These are phyloP conservation scores for Caradrina kadenii DNA, from an alignment of 2,888 invertebrate species.

Conservation along the genomic window DNA sequence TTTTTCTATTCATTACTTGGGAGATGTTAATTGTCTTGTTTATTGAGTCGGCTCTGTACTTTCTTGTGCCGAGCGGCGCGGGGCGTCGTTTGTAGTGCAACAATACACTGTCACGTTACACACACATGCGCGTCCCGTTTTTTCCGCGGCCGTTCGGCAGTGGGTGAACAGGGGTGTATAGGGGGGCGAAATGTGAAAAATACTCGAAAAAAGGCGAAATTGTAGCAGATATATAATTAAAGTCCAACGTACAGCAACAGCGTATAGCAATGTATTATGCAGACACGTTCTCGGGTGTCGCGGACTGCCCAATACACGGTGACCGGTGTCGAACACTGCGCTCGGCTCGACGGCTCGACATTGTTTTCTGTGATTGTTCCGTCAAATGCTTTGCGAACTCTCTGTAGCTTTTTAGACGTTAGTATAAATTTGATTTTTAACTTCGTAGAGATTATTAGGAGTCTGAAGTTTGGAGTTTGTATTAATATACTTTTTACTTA, in stretches of 20 bases:
- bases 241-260: conserved; percentile 87
- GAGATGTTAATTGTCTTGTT: conserved; percentile 58
- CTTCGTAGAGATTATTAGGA: neutral
- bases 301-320: conserved; percentile 70
- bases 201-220: conserved; percentile 91
- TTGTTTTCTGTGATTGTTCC: conserved; percentile 48
- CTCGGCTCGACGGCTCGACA: conserved; percentile 44
- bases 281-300: conserved; percentile 84
- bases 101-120: conserved; percentile 69
- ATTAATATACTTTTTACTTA: no score
- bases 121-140: conserved; percentile 82
- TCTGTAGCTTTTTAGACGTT: conserved; percentile 26
- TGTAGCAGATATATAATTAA: conserved; percentile 91
- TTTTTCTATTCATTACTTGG: conserved; percentile 72
- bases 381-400: conserved; percentile 35
- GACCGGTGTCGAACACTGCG: conserved; percentile 60
- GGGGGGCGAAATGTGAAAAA: conserved; percentile 90
- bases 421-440: neutral
- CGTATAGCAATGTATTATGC: conserved; percentile 89
- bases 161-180: conserved; percentile 78
- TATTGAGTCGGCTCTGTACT: conserved; percentile 38
- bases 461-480: neutral
- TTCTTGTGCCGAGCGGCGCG: conserved; percentile 46
- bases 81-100: conserved; percentile 62
- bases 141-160: conserved; percentile 86